Evolutionary conservation across 2,888 invertebrate genomes (phyloP).

Genomic region (Lamproptera curius): DNA sequence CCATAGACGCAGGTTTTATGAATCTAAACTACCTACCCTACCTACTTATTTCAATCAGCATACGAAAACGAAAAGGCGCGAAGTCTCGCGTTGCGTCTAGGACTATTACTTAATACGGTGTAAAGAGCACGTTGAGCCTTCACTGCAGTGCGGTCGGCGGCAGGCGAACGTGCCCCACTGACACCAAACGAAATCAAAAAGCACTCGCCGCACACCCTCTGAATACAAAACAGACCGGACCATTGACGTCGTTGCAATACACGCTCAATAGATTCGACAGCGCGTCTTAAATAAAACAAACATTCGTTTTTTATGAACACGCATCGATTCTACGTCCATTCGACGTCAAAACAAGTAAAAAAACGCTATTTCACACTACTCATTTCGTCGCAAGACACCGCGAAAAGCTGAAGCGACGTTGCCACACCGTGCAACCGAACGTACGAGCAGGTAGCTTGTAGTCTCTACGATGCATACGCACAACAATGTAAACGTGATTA

Average conservation of each 20-base stretch:
- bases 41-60: no score
- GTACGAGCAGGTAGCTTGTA: conserved; percentile 59
- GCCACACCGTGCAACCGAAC: conserved; percentile 70
- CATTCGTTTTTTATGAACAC: conserved; percentile 19
- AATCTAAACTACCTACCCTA: no score
- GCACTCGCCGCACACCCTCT: conserved; percentile 37
- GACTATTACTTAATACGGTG: conserved; percentile 46
- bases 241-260: conserved; percentile 32
- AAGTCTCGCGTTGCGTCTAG: conserved; percentile 30
- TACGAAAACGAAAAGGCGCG: not conserved
- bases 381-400: conserved; percentile 63
- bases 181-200: conserved; percentile 65
- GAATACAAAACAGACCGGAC: conserved; percentile 47
- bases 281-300: conserved; percentile 5
- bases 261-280: conserved; percentile 41
- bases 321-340: conserved; percentile 36
- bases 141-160: conserved; percentile 41
- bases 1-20: no score
- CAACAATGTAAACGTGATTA: conserved; percentile 47
- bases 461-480: conserved; percentile 57
- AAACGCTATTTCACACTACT: conserved; percentile 53
- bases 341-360: conserved; percentile 43
- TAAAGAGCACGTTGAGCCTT: conserved; percentile 31
- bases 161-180: conserved; percentile 59
- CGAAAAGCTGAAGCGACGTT: conserved; percentile 71